Evolutionary conservation across 1,140 invertebrate genomes (phyloP).

Genomic region (Sarcophaga bullata): DNA sequence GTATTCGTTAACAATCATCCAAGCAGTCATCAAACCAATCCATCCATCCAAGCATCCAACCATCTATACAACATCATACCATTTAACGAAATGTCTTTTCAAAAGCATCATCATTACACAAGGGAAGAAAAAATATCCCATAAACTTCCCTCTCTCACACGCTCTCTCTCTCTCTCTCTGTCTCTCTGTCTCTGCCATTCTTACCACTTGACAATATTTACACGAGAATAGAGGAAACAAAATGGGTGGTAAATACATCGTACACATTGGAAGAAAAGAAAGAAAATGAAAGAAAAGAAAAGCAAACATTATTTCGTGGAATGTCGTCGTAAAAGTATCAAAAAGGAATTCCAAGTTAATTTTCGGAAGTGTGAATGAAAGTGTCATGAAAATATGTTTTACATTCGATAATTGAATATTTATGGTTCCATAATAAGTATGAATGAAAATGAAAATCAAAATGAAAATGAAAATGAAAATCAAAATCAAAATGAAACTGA

Average conservation of each 20-base stretch:
- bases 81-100: no score
- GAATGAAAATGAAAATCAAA: neutral
- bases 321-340: constrained; percentile 9
- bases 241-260: neutral
- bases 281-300: neutral
- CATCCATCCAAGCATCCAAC: no score
- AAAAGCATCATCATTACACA: no score
- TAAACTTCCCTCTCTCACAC: no score
- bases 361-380: constrained; percentile 10
- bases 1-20: no score
- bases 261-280: neutral
- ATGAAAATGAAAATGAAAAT: neutral
- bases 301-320: neutral
- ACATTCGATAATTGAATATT: constrained; percentile 6
- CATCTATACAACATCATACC: no score
- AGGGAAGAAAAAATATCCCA: no score
- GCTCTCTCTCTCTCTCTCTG: no score
- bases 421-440: neutral
- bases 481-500: neutral
- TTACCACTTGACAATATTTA: no score
- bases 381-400: constrained; percentile 9
- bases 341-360: neutral
- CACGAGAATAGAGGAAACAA: neutral
- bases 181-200: no score
- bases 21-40: no score